Conservation (phyloP, 2,113 vertebrate genomes). For the Petrocephalus zakoni region DNA sequence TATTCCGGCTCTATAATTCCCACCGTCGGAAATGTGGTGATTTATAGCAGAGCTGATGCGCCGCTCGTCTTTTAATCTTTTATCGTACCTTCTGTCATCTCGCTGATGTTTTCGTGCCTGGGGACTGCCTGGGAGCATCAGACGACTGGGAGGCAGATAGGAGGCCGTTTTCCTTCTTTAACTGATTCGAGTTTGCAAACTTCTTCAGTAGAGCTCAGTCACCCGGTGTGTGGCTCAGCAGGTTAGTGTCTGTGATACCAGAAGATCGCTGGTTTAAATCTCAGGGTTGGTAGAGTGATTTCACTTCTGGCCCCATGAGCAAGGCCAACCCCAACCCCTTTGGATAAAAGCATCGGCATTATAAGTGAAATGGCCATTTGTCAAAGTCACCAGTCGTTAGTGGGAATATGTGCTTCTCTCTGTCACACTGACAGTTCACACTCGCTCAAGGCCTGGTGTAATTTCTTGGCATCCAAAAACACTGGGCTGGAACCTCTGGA, state of each 20-base stretch:
- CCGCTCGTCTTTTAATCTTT: constrained; percentile 7
- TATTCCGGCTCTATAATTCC: background rate
- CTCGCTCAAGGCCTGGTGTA: background rate
- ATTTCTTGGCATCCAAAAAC: background rate
- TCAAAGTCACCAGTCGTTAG: background rate
- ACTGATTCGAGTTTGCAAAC: background rate
- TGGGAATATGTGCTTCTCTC: background rate
- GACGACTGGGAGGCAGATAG: background rate
- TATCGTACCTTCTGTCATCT: background rate
- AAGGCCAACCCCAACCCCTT: background rate
- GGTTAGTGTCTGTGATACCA: background rate
- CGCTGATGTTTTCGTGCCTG: background rate
- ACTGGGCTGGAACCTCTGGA: background rate
- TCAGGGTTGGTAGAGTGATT: background rate
- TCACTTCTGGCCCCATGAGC: background rate
- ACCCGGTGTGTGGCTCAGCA: background rate
- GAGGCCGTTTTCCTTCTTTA: background rate
- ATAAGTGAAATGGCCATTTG: background rate
- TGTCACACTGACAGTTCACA: background rate
- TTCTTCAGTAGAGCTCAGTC: background rate
- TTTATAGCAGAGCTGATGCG: background rate
- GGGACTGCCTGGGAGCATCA: background rate
- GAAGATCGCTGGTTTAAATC: background rate
- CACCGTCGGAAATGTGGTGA: background rate
- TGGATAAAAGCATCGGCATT: background rate